Evolutionary conservation across 2,888 invertebrate genomes (phyloP).

Genomic region (Hypercompe scribonia): DNA sequence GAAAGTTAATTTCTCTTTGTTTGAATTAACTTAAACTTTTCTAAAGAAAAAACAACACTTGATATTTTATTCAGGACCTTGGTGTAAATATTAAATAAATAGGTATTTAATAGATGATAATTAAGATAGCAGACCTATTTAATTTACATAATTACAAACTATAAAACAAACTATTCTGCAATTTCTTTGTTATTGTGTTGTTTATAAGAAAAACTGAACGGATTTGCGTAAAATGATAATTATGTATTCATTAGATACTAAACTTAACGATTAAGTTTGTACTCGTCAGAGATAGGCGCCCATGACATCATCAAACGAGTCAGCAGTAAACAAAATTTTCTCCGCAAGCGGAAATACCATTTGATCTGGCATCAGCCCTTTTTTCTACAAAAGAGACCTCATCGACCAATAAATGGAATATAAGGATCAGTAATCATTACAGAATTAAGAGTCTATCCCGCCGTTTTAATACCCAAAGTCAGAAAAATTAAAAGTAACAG

Average conservation of each 20-base stretch:
- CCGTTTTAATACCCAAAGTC: constrained; percentile 7
- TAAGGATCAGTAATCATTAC: constrained; percentile 7
- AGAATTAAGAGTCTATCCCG: constrained; percentile 5
- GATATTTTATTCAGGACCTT: background rate
- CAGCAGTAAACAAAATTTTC: constrained; percentile 12
- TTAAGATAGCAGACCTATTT: background rate
- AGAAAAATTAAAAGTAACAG: constrained; percentile 8
- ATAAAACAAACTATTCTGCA: background rate
- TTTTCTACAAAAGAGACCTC: constrained; percentile 20
- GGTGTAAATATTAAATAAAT: background rate
- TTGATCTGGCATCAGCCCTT: constrained; percentile 29
- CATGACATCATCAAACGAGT: constrained; percentile 66
- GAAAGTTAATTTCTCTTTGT: constrained; percentile 11
- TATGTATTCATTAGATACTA: constrained; percentile 25
- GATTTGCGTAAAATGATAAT: constrained; percentile 20
- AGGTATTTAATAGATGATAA: background rate
- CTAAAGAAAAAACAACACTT: background rate
- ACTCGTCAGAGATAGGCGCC: constrained; percentile 54
- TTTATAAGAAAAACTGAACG: background rate
- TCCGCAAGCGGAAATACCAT: constrained; percentile 13
- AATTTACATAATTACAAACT: background rate
- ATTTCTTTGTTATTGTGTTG: background rate
- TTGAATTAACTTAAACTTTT: background rate
- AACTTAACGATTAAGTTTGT: constrained; percentile 4
- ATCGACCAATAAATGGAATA: constrained; percentile 15